Evolutionary conservation across 2,888 invertebrate genomes (phyloP).

Genomic region (Eupithecia exiguata): DNA sequence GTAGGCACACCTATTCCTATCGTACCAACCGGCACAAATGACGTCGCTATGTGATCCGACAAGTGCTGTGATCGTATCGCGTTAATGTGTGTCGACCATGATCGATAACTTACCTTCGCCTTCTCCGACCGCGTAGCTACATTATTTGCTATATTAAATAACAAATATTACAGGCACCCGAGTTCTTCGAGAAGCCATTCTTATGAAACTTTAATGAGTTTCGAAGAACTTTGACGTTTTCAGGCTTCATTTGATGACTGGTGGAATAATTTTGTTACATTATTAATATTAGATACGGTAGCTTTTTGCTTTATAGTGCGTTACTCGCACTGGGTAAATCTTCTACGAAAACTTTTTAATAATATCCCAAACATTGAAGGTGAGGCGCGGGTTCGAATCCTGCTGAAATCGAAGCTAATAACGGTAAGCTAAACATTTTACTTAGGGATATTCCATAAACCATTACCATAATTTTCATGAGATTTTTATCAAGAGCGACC

Average conservation of each 20-base stretch:
- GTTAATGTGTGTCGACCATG: slow-evolving; percentile 66
- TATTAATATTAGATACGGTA: background rate
- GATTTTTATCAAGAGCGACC: background rate
- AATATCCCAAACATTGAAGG: too few relatives aligned
- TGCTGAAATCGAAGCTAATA: too few relatives aligned
- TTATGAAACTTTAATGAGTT: slow-evolving; percentile 21
- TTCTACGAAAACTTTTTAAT: too few relatives aligned
- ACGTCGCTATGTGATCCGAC: slow-evolving; percentile 59
- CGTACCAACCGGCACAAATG: slow-evolving; percentile 53
- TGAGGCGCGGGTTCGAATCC: too few relatives aligned
- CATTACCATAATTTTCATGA: background rate
- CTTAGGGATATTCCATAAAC: background rate
- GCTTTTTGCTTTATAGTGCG: too few relatives aligned
- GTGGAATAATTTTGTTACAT: slow-evolving; percentile 6
- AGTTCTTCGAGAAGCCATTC: slow-evolving; percentile 3
- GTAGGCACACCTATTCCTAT: background rate
- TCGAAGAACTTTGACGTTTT: slow-evolving; percentile 7
- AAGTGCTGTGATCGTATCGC: slow-evolving; percentile 73
- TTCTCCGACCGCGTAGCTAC: background rate
- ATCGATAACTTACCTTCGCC: slow-evolving; percentile 55
- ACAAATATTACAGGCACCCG: background rate
- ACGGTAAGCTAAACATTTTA: background rate
- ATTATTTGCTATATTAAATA: slow-evolving; percentile 8
- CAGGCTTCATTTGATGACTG: background rate
- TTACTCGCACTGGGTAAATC: too few relatives aligned